Percentiles rank a stretch among this genome's conserved stretches.
phyloP scores from a whole-genome alignment of 2,888 invertebrate species.

The Tetranychus piercei region DNA sequence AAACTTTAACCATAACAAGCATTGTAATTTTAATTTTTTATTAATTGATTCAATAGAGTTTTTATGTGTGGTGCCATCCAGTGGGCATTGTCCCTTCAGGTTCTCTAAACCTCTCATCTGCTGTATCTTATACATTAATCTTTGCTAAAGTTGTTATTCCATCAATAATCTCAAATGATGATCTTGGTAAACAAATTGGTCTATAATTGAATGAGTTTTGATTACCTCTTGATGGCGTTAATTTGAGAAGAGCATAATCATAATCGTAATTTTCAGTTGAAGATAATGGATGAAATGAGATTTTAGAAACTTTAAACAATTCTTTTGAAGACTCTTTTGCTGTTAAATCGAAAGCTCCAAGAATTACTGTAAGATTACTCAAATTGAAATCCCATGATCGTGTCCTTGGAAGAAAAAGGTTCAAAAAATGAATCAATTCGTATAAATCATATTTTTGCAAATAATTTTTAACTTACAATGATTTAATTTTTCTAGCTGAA shows the following conservation, averaged over 20 bases:
- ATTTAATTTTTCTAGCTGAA: slow-evolving; percentile 12
- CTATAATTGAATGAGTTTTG: neutral
- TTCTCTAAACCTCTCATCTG: too few species aligned
- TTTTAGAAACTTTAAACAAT: slow-evolving; percentile 5
- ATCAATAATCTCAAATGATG: neutral
- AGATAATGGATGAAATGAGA: slow-evolving; percentile 12
- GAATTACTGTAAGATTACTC: neutral
- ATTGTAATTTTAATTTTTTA: too few species aligned
- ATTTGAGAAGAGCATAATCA: slow-evolving; percentile 13
- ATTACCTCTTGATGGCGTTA: neutral
- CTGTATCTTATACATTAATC: too few species aligned
- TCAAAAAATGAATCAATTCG: neutral
- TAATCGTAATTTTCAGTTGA: slow-evolving; percentile 6
- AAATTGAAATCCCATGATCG: neutral
- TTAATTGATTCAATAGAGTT: too few species aligned
- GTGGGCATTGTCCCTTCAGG: too few species aligned
- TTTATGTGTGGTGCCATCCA: too few species aligned
- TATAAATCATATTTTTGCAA: neutral
- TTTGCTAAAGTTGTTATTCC: slow-evolving; percentile 9
- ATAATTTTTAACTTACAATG: neutral
- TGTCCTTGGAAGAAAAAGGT: neutral
- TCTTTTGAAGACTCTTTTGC: slow-evolving; percentile 7
- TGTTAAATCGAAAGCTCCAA: slow-evolving; percentile 14
- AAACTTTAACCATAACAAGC: too few species aligned
- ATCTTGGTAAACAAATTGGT: slow-evolving; percentile 13